Evolutionary conservation across 1,140 invertebrate species (phyloP), one percentile per base, ranked within the genome.

Genomic region (Conopomorpha cramerella): DNA sequence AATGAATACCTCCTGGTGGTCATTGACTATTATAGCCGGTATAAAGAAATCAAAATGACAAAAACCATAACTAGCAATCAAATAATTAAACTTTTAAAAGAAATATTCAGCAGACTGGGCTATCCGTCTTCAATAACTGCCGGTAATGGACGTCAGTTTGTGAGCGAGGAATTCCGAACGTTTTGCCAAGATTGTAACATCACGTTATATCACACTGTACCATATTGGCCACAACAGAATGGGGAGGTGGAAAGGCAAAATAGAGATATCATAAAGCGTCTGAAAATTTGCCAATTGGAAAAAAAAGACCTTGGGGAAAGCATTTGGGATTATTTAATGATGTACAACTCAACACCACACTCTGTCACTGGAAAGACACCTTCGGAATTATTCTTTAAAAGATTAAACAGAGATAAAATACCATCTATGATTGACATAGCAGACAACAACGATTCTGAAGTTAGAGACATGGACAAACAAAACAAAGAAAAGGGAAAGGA

Each of bases 181-280:
- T 53, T 40, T 28, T 53, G 44, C 17, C 8, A 34, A 0, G 19
- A 36, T 12, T 38, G 49, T 38, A 39, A 43, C 16, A 47, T 59
- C 3, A 19, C 34, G 4, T n/a, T 51, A n/a, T 38, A 39, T 13
- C 33, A 51, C 19, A 49, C 46, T n/a, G 26, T 38, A 2, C 44
- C 46, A 1, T 51, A 46, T 38, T 53, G 52, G 45, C 49, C 54
- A 1, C 45, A 50, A 36, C 35, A 33, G 11, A 60, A 60, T 46
- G 55, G 55, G 16, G 39, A 54, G 34, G 53, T 55, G 1, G 52
- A 61, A 39, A 38, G 51, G 16, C 39, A 50, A 34, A 59, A 59
- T 37, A 39, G 41, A 18, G 43, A 43, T 6, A 39, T 59, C 16
- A 14, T 51, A 13, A 59, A 54, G 16, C 27, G 41, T 1, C 18